These are phyloP conservation scores for Macrotus californicus DNA, from an alignment of 2,113 vertebrate genomes.

Conservation along the genomic window DNA sequence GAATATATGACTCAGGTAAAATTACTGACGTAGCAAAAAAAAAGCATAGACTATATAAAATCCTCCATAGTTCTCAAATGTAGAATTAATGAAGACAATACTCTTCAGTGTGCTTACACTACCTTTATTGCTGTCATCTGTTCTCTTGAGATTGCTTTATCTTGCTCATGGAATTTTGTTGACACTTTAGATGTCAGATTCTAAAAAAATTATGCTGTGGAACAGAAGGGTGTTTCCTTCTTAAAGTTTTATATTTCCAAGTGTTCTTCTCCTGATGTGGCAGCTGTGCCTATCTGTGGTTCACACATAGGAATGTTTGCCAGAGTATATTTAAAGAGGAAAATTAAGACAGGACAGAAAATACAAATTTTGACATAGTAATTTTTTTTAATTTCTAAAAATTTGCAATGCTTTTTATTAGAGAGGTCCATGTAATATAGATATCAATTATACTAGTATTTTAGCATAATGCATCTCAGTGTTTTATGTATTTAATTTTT, in stretches of 20 bases:
- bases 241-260: slow-evolving; percentile 45
- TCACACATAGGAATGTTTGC: neutral
- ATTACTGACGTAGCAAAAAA: slow-evolving; percentile 59
- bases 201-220: slow-evolving; percentile 54
- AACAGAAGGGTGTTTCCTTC: slow-evolving; percentile 67
- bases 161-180: slow-evolving; percentile 66
- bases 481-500: neutral
- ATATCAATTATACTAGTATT: neutral
- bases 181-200: slow-evolving; percentile 64
- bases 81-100: slow-evolving; percentile 54
- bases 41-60: slow-evolving; percentile 50
- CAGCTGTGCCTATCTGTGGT: slow-evolving; percentile 30
- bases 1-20: slow-evolving; percentile 46
- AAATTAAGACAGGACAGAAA: neutral
- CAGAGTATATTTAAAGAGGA: slow-evolving; percentile 30
- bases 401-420: neutral
- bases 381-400: neutral
- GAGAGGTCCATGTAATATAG: neutral
- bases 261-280: slow-evolving; percentile 17
- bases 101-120: neutral
- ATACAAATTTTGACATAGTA: neutral
- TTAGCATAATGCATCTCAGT: neutral
- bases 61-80: neutral
- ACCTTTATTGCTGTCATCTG: slow-evolving; percentile 62
- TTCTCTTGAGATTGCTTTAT: slow-evolving; percentile 61